Evolutionary conservation across 1,140 invertebrate species (phyloP).

Genomic region (Reticulitermes speratus): DNA sequence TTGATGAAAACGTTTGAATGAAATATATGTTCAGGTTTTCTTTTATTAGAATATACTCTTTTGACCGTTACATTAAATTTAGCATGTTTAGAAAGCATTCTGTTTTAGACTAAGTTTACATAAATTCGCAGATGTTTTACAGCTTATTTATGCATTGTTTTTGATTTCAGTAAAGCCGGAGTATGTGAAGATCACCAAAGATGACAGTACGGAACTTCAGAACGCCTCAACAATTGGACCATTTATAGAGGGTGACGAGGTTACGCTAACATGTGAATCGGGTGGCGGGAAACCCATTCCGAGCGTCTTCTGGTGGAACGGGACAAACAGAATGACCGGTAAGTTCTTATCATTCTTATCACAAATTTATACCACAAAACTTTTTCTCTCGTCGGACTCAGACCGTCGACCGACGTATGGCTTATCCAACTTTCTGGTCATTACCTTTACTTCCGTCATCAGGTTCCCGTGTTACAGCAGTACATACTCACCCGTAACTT

Average conservation of each 20-base stretch:
- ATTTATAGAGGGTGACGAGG: slow-evolving; percentile 64
- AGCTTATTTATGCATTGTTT: slow-evolving; percentile 36
- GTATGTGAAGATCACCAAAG: slow-evolving; percentile 58
- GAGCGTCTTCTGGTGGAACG: slow-evolving; percentile 73
- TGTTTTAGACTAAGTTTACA: no score
- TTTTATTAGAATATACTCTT: no score
- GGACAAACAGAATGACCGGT: slow-evolving; percentile 65
- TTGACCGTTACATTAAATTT: no score
- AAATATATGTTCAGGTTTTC: no score
- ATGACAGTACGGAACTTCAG: slow-evolving; percentile 53
- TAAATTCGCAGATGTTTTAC: no score
- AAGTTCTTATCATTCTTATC: slow-evolving; percentile 43
- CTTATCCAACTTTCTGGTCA: not conserved
- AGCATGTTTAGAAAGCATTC: no score
- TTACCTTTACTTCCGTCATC: not conserved
- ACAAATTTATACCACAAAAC: not conserved
- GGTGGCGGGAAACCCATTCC: slow-evolving; percentile 75
- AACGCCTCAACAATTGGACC: slow-evolving; percentile 65
- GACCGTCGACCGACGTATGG: no score
- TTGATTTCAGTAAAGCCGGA: slow-evolving; percentile 68
- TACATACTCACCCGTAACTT: not conserved
- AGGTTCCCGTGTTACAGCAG: not conserved
- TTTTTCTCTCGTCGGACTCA: not conserved
- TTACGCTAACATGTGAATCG: slow-evolving; percentile 69
- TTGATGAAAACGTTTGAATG: no score